Evolutionary conservation across 1,140 invertebrate genomes (phyloP).

Genomic region (Belonocnema kinseyi): DNA sequence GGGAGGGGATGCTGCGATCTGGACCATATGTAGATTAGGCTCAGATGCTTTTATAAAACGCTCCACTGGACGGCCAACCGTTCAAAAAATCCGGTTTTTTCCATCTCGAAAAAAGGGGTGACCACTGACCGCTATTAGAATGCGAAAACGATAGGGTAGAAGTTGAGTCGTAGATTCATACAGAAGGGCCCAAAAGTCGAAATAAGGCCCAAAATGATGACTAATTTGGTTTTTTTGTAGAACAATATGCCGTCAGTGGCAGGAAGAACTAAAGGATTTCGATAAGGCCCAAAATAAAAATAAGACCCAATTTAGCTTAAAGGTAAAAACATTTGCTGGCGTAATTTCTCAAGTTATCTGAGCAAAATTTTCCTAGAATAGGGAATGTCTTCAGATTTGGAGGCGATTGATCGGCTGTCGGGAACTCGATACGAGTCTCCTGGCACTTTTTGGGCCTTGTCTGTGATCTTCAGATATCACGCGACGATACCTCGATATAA

Average conservation of each 20-base stretch:
- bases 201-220: no score
- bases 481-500: conserved; percentile 38
- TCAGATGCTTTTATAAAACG: conserved; percentile 65
- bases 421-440: background rate
- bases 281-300: background rate
- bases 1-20: conserved; percentile 63
- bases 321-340: no score
- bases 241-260: no score
- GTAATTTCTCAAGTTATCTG: no score
- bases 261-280: no score
- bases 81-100: conserved; percentile 67
- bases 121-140: conserved; percentile 35
- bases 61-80: conserved; percentile 53
- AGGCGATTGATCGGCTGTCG: background rate
- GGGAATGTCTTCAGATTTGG: background rate
- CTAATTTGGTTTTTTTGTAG: no score
- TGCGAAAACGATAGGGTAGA: no score
- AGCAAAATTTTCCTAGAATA: background rate
- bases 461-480: conserved; percentile 40
- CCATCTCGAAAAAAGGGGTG: conserved; percentile 56
- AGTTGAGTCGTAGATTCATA: no score
- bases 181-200: no score
- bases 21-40: conserved; percentile 73
- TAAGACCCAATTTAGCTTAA: no score
- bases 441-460: background rate